A percentile compares a stretch with the other conserved stretches of the same genome.
These are phyloP conservation scores for Choloepus hoffmanni DNA, from an alignment of 2,113 vertebrate genomes.

Conservation along the genomic window DNA sequence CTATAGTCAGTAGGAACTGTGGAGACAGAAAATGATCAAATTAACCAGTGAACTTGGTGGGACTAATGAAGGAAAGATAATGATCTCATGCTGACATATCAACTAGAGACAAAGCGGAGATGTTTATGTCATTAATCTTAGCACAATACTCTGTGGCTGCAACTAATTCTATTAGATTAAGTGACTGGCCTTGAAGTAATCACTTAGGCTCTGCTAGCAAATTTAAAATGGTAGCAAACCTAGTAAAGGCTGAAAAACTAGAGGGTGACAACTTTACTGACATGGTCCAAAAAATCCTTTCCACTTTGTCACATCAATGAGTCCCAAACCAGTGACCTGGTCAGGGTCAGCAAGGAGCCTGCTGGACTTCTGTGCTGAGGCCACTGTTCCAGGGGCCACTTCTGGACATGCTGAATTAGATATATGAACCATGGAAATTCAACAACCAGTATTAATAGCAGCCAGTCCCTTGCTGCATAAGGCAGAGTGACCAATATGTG, in stretches of 20 bases:
- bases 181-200: slow-evolving; percentile 53
- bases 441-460: not conserved
- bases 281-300: slow-evolving; percentile 17
- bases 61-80: slow-evolving; percentile 75
- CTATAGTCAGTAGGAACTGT: slow-evolving; percentile 96
- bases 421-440: not conserved
- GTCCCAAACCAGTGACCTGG: not conserved
- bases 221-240: slow-evolving; percentile 60
- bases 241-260: slow-evolving; percentile 21
- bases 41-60: slow-evolving; percentile 66
- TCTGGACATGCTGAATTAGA: slow-evolving; percentile 15
- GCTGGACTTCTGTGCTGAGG: not conserved
- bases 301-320: not conserved
- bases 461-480: not conserved
- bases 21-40: slow-evolving; percentile 79
- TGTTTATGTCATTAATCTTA: slow-evolving; percentile 64
- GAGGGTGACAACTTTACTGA: slow-evolving; percentile 25
- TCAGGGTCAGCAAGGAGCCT: not conserved
- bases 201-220: slow-evolving; percentile 49
- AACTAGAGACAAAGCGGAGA: slow-evolving; percentile 61
- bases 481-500: slow-evolving; percentile 6
- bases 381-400: not conserved
- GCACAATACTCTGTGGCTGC: slow-evolving; percentile 60
- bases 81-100: slow-evolving; percentile 57
- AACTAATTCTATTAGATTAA: slow-evolving; percentile 72